phyloP scores from a whole-genome alignment of 1,140 invertebrate species.

The Drosophila cardini region DNA sequence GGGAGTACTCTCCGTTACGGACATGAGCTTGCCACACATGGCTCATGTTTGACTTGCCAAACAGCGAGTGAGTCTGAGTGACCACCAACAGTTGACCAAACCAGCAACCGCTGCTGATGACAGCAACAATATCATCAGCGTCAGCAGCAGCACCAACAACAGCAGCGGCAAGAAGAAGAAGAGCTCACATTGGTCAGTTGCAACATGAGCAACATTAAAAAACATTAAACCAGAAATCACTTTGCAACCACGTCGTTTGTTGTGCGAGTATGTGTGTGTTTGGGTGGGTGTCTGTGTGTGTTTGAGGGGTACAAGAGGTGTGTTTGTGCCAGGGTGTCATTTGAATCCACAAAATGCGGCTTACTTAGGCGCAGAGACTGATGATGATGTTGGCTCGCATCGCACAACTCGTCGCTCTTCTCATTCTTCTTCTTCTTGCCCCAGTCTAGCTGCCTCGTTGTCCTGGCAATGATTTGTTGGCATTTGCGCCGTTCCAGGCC shows the following conservation, averaged over 20 bases:
- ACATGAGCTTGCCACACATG: constrained; percentile 48
- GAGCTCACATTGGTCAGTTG: constrained; percentile 44
- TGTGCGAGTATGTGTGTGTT: constrained; percentile 52
- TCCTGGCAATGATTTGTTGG: constrained; percentile 79
- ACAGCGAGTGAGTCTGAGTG: constrained; percentile 33
- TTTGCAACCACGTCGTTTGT: constrained; percentile 81
- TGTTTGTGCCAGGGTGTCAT: constrained; percentile 43
- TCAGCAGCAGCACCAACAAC: constrained; percentile 49
- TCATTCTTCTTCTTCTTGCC: constrained; percentile 15
- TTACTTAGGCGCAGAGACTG: constrained; percentile 70
- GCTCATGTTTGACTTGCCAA: constrained; percentile 70
- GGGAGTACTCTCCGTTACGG: constrained; percentile 29
- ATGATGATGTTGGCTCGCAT: constrained; percentile 68
- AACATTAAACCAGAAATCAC: constrained; percentile 82
- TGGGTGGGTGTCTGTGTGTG: constrained; percentile 14
- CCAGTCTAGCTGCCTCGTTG: constrained; percentile 38
- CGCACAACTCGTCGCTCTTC: constrained; percentile 23
- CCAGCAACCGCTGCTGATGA: constrained; percentile 78
- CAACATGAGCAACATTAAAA: constrained; percentile 82
- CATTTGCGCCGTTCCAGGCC: constrained; percentile 61
- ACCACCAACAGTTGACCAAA: constrained; percentile 67
- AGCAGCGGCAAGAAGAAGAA: constrained; percentile 18
- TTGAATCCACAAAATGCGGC: constrained; percentile 80
- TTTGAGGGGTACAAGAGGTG: not conserved
- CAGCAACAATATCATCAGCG: constrained; percentile 81